Percentiles rank a stretch among this genome's conserved stretches.
Conservation (phyloP, 2,113 vertebrate species). For the Phoenicopterus ruber region DNA sequence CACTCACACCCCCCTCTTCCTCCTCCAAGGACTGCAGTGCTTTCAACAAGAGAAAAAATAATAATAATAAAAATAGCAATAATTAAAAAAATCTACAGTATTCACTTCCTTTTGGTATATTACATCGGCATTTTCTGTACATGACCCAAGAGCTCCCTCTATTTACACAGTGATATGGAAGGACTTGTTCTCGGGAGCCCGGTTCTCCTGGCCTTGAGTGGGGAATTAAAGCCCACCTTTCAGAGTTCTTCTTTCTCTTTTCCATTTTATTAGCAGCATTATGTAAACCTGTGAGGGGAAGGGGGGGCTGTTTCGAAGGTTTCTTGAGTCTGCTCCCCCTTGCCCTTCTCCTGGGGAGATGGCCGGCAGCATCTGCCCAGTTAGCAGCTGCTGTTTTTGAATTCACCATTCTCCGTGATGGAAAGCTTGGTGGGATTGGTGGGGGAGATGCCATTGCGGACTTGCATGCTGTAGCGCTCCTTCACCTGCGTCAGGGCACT, state of each 20-base stretch:
- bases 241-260: background rate
- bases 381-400: conserved; percentile 98
- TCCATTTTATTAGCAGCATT: conserved; percentile 49
- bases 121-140: conserved; percentile 80
- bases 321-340: background rate
- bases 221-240: conserved; percentile 40
- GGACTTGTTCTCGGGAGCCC: conserved; percentile 18
- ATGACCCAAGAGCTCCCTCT: conserved; percentile 70
- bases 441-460: conserved; percentile 90
- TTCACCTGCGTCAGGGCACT: conserved; percentile 94
- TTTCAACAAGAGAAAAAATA: conserved; percentile 66
- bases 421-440: conserved; percentile 94
- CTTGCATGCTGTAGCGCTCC: conserved; percentile 89
- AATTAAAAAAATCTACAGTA: conserved; percentile 81
- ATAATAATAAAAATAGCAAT: conserved; percentile 77
- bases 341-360: background rate
- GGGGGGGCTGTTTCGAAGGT: background rate
- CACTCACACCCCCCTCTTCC: conserved; percentile 43
- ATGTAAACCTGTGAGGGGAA: conserved; percentile 49
- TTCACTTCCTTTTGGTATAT: conserved; percentile 78
- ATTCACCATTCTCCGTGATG: conserved; percentile 98
- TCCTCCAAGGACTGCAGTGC: conserved; percentile 71
- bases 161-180: conserved; percentile 69
- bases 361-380: background rate
- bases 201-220: conserved; percentile 48